These are phyloP conservation scores for Pseudorhombus dupliciocellatus DNA, from an alignment of 2,113 vertebrate species.

Conservation along the genomic window DNA sequence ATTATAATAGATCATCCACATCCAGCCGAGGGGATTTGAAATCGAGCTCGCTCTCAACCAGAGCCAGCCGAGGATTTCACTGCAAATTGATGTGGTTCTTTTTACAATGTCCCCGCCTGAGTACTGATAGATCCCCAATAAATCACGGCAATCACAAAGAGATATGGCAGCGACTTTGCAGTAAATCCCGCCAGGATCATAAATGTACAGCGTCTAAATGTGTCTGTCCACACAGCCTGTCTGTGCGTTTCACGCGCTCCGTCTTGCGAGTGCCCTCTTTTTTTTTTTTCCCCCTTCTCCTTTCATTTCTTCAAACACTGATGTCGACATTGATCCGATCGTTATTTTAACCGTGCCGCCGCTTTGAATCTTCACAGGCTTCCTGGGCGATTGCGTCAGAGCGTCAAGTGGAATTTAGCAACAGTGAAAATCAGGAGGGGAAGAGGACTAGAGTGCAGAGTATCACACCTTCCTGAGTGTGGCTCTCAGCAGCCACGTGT, in stretches of 20 bases:
- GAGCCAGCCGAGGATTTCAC: slow-evolving; percentile 67
- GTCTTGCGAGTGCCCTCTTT: neutral
- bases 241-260: slow-evolving; percentile 18
- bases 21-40: slow-evolving; percentile 54
- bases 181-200: slow-evolving; percentile 67
- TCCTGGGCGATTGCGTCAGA: slow-evolving; percentile 8
- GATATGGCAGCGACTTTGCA: slow-evolving; percentile 54
- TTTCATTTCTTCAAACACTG: slow-evolving; percentile 17
- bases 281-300: neutral
- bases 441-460: slow-evolving; percentile 10
- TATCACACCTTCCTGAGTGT: neutral
- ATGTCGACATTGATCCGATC: slow-evolving; percentile 7
- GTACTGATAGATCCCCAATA: slow-evolving; percentile 69
- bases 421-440: slow-evolving; percentile 14
- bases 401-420: slow-evolving; percentile 12
- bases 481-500: slow-evolving; percentile 9
- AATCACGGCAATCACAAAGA: slow-evolving; percentile 73
- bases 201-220: slow-evolving; percentile 64
- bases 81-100: slow-evolving; percentile 70
- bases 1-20: slow-evolving; percentile 55
- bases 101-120: slow-evolving; percentile 64
- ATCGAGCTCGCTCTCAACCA: slow-evolving; percentile 35
- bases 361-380: neutral
- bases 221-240: slow-evolving; percentile 36
- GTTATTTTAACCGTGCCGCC: neutral